These are phyloP conservation scores for Cardinalis cardinalis DNA, from an alignment of 2,113 vertebrate genomes.

Conservation along the genomic window DNA sequence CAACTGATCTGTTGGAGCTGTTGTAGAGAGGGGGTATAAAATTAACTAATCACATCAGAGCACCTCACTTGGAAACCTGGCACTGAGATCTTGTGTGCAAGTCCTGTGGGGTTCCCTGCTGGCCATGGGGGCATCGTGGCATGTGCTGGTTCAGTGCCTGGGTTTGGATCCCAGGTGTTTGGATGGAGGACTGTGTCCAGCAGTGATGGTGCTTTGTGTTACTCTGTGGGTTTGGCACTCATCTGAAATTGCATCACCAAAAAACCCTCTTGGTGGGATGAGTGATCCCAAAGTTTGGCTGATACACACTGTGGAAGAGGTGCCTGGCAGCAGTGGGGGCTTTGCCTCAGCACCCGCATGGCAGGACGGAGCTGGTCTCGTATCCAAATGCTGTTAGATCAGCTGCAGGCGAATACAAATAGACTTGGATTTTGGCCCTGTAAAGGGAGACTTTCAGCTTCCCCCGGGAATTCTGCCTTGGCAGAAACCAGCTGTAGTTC, in stretches of 20 bases:
- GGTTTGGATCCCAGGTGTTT: background rate
- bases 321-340: background rate
- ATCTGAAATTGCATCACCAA: background rate
- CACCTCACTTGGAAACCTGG: background rate
- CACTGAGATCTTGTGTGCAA: background rate
- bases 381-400: accelerated
- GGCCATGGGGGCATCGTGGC: background rate
- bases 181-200: background rate
- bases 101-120: background rate
- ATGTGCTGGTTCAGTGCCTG: background rate
- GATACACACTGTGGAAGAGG: accelerated
- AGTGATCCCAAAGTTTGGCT: background rate
- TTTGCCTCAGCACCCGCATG: background rate
- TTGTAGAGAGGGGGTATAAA: background rate
- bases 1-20: background rate
- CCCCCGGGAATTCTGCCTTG: background rate
- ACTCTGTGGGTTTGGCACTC: background rate
- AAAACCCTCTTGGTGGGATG: background rate
- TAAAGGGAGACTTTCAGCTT: background rate
- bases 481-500: background rate
- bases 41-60: background rate
- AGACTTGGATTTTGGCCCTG: background rate
- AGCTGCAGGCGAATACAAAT: background rate
- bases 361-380: accelerated
- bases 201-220: background rate